These are phyloP conservation scores for Pteruthius melanotis DNA, from an alignment of 2,113 vertebrate genomes.

Conservation along the genomic window DNA sequence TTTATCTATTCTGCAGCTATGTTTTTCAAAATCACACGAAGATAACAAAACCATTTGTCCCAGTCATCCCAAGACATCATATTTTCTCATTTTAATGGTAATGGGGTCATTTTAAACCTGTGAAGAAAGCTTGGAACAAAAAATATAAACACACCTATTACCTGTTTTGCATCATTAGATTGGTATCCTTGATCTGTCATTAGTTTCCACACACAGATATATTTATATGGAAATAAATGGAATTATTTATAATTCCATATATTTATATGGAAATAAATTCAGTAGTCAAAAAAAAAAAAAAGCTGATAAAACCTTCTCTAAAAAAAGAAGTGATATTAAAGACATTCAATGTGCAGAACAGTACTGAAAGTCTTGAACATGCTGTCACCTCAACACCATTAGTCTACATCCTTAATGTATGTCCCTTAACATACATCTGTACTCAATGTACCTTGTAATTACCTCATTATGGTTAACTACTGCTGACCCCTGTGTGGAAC, in stretches of 20 bases:
- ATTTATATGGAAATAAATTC: no score
- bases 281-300: neutral
- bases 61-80: no score
- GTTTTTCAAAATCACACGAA: neutral
- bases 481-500: conserved; percentile 40
- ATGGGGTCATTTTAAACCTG: neutral
- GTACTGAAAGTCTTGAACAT: neutral
- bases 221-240: no score
- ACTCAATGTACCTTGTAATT: conserved; percentile 68
- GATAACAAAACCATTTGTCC: neutral
- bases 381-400: conserved; percentile 17
- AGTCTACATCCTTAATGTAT: conserved; percentile 31
- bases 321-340: neutral
- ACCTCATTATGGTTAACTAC: conserved; percentile 62
- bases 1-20: neutral
- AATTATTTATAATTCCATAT: no score
- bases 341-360: neutral
- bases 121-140: neutral
- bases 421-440: conserved; percentile 58
- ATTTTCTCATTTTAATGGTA: neutral
- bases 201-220: neutral
- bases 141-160: neutral
- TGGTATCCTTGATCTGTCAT: neutral
- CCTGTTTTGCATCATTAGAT: neutral
- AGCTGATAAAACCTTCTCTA: neutral